phyloP scores from a whole-genome alignment of 2,888 invertebrate genomes.

The Parasteatoda lunata region DNA sequence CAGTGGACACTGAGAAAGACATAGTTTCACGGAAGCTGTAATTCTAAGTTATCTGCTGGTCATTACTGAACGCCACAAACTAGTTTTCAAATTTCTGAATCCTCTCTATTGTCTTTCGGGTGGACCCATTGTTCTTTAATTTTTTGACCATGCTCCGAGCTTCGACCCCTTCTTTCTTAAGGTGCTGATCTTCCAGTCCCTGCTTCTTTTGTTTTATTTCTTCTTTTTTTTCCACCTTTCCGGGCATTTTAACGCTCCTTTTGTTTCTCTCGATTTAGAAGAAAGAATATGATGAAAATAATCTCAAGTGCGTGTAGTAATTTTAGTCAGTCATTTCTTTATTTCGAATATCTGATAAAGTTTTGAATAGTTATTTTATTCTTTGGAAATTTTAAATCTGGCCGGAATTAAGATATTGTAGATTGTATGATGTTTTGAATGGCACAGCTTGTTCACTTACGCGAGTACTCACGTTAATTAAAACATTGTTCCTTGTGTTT shows the following conservation, averaged over 20 bases:
- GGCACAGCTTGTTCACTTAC: too few species aligned
- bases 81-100: constrained; percentile 19
- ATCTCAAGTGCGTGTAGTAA: too few species aligned
- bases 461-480: too few species aligned
- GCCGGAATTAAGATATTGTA: too few species aligned
- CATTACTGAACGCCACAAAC: constrained; percentile 44
- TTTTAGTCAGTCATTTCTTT: too few species aligned
- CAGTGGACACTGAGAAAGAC: constrained; percentile 27
- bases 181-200: constrained; percentile 41
- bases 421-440: too few species aligned
- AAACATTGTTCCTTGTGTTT: too few species aligned
- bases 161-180: constrained; percentile 29
- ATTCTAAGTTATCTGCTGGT: constrained; percentile 22
- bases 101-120: constrained; percentile 39
- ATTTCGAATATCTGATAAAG: too few species aligned
- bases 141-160: constrained; percentile 12
- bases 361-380: too few species aligned
- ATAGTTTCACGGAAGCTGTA: constrained; percentile 40
- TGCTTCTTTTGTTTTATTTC: constrained; percentile 13
- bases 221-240: constrained; percentile 27
- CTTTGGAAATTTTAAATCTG: too few species aligned
- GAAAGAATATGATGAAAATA: not conserved
- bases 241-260: constrained; percentile 20
- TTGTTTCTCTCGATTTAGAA: constrained; percentile 15
- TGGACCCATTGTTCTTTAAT: constrained; percentile 34